Percentiles rank a stretch among this genome's conserved stretches.
Evolutionary conservation across 1,140 invertebrate species (phyloP).

Genomic region (Spodoptera frugiperda): DNA sequence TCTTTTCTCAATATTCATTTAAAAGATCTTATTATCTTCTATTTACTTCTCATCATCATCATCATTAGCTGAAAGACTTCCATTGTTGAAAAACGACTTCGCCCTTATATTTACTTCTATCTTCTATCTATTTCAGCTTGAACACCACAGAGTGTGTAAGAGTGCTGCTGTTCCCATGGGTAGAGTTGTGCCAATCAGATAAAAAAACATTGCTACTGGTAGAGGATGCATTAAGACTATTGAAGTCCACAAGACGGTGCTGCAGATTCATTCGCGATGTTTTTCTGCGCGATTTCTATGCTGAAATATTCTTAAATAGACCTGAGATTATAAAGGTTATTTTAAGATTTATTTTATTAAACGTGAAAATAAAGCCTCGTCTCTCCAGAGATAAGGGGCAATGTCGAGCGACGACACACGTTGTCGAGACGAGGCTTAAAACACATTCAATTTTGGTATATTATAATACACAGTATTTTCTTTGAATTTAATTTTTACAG

Average conservation of each 20-base stretch:
- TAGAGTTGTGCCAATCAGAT: constrained; percentile 86
- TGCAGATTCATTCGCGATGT: constrained; percentile 89
- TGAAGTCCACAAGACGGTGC: constrained; percentile 82
- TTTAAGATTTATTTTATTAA: constrained; percentile 15
- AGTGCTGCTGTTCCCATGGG: constrained; percentile 87
- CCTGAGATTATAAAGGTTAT: constrained; percentile 87
- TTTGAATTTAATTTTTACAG: constrained; percentile 60
- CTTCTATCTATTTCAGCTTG: constrained; percentile 58
- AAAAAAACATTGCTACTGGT: constrained; percentile 85
- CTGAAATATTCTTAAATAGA: constrained; percentile 90
- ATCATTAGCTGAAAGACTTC: too few relatives aligned
- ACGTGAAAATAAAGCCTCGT: too few relatives aligned
- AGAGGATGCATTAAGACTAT: constrained; percentile 85
- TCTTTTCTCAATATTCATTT: too few relatives aligned
- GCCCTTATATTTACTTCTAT: too few relatives aligned
- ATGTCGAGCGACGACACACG: too few relatives aligned
- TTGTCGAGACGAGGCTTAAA: too few relatives aligned
- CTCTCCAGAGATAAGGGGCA: too few relatives aligned
- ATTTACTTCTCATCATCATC: too few relatives aligned
- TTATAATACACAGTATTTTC: too few relatives aligned
- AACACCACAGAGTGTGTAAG: constrained; percentile 77
- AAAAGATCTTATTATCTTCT: too few relatives aligned
- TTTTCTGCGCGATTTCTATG: constrained; percentile 89
- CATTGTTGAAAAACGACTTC: too few relatives aligned
- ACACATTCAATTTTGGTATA: too few relatives aligned